Percentiles rank a stretch among this genome's conserved stretches.
Evolutionary conservation across 2,797 vertebrate species (phyloP).

Genomic region (Premnoplex brunnescens): DNA sequence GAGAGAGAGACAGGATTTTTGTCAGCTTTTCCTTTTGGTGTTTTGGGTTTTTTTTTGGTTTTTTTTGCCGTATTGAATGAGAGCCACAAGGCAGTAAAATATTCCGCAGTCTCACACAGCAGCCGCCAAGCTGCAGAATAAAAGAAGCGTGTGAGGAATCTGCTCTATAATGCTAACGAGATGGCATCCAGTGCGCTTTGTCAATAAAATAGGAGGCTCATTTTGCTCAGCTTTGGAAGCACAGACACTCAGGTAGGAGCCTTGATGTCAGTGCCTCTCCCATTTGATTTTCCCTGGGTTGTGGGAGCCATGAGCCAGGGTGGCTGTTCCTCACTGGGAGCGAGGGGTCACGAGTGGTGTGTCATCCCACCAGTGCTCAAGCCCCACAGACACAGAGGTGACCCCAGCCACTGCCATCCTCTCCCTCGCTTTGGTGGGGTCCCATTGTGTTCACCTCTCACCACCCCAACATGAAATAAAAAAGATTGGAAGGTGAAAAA

Average conservation of each 20-base stretch:
- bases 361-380: neutral
- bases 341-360: neutral
- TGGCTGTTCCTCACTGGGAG: neutral
- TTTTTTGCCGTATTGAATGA: neutral
- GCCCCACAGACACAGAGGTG: neutral
- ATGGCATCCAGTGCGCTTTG: neutral
- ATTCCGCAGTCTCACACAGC: constrained; percentile 40
- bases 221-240: neutral
- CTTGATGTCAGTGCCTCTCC: neutral
- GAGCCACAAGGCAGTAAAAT: constrained; percentile 45
- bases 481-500: neutral
- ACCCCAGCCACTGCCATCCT: accelerated
- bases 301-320: accelerated
- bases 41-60: neutral
- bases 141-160: neutral
- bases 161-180: constrained; percentile 31
- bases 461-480: neutral
- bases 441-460: neutral
- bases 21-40: neutral
- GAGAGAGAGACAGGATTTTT: neutral
- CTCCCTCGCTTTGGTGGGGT: neutral
- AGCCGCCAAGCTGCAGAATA: constrained; percentile 35
- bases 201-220: neutral
- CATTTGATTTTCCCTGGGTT: neutral
- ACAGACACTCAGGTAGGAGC: neutral